A percentile compares a stretch with the other conserved stretches of the same genome.
Evolutionary conservation across 1,140 invertebrate genomes (phyloP).

Genomic region (Brachionus sp.): DNA sequence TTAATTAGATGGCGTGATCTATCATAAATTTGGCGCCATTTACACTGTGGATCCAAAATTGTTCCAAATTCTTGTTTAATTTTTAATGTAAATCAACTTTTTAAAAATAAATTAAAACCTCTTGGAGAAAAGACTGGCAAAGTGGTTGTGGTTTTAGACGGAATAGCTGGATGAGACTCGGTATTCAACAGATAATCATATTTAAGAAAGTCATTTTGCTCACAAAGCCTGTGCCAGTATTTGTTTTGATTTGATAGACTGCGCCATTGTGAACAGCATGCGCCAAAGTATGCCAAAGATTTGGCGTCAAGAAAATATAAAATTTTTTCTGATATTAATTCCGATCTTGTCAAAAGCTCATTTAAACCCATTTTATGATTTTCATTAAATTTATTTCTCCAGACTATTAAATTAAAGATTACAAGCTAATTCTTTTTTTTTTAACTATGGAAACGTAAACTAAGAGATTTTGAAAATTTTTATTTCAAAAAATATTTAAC

Average conservation of each 20-base stretch:
- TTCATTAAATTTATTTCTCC: too few species aligned
- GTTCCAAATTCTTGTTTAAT: neutral
- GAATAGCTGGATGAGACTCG: neutral
- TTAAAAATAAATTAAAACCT: neutral
- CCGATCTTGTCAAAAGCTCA: neutral
- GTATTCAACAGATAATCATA: constrained; percentile 1
- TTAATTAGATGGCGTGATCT: constrained; percentile 50
- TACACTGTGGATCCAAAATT: constrained; percentile 46
- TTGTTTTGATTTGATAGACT: neutral
- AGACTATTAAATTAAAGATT: neutral
- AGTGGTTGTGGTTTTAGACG: neutral
- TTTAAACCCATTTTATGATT: constrained; percentile 28
- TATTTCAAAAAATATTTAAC: constrained; percentile 4
- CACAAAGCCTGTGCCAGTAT: constrained; percentile 13
- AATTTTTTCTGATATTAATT: constrained; percentile 24
- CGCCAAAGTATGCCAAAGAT: constrained; percentile 30
- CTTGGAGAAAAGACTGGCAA: neutral
- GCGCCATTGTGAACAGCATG: neutral
- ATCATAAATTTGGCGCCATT: constrained; percentile 53
- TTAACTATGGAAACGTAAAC: constrained; percentile 5
- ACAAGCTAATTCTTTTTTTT: neutral
- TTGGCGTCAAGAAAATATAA: constrained; percentile 11
- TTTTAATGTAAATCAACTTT: neutral
- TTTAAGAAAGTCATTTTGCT: neutral
- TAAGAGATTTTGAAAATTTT: neutral